Conservation (phyloP, 2,113 vertebrate species). For the Xenopus tropicalis region DNA sequence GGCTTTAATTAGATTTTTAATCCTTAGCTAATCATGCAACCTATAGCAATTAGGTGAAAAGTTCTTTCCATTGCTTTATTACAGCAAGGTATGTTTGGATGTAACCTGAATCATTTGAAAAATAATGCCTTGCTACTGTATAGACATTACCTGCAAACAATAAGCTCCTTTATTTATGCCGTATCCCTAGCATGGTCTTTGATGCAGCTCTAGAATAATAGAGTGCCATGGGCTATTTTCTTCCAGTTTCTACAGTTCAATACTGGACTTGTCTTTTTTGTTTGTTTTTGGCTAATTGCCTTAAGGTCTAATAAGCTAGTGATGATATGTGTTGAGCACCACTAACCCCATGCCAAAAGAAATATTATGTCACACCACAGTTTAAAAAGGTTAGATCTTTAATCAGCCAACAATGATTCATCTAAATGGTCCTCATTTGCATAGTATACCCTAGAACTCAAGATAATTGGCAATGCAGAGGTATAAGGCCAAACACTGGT, state of each 20-base stretch:
- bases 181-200: slow-evolving; percentile 74
- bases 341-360: slow-evolving; percentile 84
- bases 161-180: slow-evolving; percentile 81
- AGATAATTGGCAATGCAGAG: not conserved
- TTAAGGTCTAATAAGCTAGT: slow-evolving; percentile 98
- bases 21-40: slow-evolving; percentile 78
- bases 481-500: too few species aligned
- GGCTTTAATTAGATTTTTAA: slow-evolving; percentile 77
- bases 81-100: slow-evolving; percentile 64
- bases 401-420: slow-evolving; percentile 66
- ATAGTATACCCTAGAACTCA: slow-evolving; percentile 60
- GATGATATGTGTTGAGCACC: slow-evolving; percentile 86
- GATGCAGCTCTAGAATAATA: slow-evolving; percentile 81
- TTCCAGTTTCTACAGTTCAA: slow-evolving; percentile 80
- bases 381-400: slow-evolving; percentile 62
- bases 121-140: slow-evolving; percentile 77
- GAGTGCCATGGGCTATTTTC: slow-evolving; percentile 84
- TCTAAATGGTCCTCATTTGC: slow-evolving; percentile 66
- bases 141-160: slow-evolving; percentile 83
- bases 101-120: slow-evolving; percentile 89
- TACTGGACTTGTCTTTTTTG: slow-evolving; percentile 89
- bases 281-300: slow-evolving; percentile 98
- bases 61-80: slow-evolving; percentile 73
- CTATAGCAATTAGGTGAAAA: slow-evolving; percentile 77
- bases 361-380: slow-evolving; percentile 77